Evolutionary conservation across 2,888 invertebrate species (phyloP).

Genomic region (Conops quadrifasciatus): DNA sequence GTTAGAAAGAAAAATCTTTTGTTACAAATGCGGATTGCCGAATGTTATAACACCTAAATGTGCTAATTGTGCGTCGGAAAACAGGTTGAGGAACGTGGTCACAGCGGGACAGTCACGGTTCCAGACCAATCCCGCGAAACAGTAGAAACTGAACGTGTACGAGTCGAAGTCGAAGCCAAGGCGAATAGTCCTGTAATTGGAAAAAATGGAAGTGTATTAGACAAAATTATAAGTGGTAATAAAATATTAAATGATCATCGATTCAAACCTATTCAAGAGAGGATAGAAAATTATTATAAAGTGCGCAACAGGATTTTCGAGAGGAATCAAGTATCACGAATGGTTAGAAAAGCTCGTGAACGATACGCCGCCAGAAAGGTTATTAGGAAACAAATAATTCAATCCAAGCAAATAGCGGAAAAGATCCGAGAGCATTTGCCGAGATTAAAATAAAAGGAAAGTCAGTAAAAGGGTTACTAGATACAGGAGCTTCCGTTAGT

Average conservation of each 20-base stretch:
- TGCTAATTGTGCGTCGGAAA: conserved; percentile 11
- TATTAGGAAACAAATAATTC: not conserved
- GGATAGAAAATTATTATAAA: not conserved
- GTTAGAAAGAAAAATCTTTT: not conserved
- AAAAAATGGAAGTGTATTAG: not conserved
- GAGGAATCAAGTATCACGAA: not conserved
- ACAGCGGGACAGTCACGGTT: conserved; percentile 4
- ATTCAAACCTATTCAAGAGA: not conserved
- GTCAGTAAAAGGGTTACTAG: conserved; percentile 21
- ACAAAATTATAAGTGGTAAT: not conserved
- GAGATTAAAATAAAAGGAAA: not conserved
- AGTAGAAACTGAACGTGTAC: too few relatives aligned
- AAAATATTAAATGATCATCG: not conserved
- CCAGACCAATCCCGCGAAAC: not conserved
- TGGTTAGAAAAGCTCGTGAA: not conserved
- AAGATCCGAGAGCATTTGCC: conserved; percentile 10
- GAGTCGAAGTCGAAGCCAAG: too few relatives aligned
- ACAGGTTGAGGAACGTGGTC: not conserved
- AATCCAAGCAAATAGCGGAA: not conserved
- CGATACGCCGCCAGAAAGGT: not conserved
- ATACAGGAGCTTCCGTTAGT: conserved; percentile 32
- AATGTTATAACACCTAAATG: not conserved
- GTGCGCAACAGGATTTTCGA: not conserved
- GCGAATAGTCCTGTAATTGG: too few relatives aligned
- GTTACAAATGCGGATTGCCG: too few relatives aligned